Base-by-base conservation (phyloP, 2,113 vertebrate species). In the Piprites chloris region DNA sequence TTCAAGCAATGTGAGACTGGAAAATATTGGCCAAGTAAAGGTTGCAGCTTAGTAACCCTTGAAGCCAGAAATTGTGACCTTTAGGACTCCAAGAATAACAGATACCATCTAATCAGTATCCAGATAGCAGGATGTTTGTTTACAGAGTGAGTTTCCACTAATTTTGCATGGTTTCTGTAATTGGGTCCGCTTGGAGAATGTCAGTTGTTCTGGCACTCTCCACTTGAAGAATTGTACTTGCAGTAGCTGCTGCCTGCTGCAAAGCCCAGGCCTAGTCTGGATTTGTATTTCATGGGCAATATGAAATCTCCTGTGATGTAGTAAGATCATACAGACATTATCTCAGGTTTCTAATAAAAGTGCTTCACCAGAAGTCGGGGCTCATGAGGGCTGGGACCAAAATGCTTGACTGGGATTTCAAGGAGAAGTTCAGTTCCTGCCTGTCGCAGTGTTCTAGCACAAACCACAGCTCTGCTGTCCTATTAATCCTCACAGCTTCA, bases 61-160 rank as follows among this genome's bases (percentile, higher is more conserved):
- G 96, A 97, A 96, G 95, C 90, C 95, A 96, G 96, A 96, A 96
- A 96, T 95, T 93, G 91, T 94, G 95, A 96, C 94, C 95, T 96
- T 95, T 95, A 95, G 87, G 96, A 93, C 95, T 95, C 86, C 85
- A 53, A 9, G 89, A 96, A 78, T 93, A 87, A 79, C 94, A 96
- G 91, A 96, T 95, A 71, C 85, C 87, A 94, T 95, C 95, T 97
- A 95, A 96, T 94, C 95, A 95, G 96, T 94, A 85, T 94, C 97
- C 88, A 95, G 94, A 95, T 95, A 97, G 95, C 95, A 95, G 90
- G 68, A 93, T 95, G 94, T 92, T 96, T 95, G 95, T 91, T 96
- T 89, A 53, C 93, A 94, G 87, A 96, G 93, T 55, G 94, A 94
- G 89, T 96, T 97, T 95, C 96, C 95, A 96, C 93, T 95, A 95